phyloP scores from a whole-genome alignment of 1,140 invertebrate species.

The Brachionus rotundiformis region DNA sequence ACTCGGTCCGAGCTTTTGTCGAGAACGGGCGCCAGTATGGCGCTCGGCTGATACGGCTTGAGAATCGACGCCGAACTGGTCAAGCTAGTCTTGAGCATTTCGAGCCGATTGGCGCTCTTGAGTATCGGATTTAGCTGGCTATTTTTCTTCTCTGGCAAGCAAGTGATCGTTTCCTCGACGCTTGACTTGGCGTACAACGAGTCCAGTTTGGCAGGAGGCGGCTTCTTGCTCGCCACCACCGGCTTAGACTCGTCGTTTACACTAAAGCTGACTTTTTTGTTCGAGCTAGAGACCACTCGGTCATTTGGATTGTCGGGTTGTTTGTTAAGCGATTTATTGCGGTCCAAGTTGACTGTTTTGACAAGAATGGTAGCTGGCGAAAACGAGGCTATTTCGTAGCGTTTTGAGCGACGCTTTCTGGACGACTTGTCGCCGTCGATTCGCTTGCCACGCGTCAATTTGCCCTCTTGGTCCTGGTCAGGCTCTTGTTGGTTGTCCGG shows the following conservation, averaged over 20 bases:
- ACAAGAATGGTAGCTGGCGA: constrained; percentile 2
- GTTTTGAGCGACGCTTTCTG: neutral
- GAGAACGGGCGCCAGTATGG: neutral
- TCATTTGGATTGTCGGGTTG: neutral
- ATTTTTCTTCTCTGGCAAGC: constrained; percentile 8
- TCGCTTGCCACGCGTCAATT: neutral
- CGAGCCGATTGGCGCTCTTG: neutral
- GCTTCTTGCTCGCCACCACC: neutral
- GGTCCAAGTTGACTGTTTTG: neutral
- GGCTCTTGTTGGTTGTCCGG: neutral
- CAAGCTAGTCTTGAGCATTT: neutral
- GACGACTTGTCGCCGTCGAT: neutral
- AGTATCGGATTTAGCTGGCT: constrained; percentile 12
- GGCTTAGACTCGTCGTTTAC: neutral
- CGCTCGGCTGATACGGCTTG: neutral
- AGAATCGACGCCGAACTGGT: neutral
- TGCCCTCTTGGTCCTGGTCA: neutral
- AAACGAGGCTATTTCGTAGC: neutral
- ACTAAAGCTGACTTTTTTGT: constrained; percentile 30
- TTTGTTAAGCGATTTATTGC: neutral
- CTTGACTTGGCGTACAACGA: neutral
- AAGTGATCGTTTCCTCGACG: neutral
- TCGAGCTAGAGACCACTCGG: neutral
- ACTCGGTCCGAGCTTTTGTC: neutral
- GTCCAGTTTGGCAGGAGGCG: neutral